These are phyloP conservation scores for Bradypus variegatus DNA, from an alignment of 2,797 vertebrate species.

Conservation along the genomic window DNA sequence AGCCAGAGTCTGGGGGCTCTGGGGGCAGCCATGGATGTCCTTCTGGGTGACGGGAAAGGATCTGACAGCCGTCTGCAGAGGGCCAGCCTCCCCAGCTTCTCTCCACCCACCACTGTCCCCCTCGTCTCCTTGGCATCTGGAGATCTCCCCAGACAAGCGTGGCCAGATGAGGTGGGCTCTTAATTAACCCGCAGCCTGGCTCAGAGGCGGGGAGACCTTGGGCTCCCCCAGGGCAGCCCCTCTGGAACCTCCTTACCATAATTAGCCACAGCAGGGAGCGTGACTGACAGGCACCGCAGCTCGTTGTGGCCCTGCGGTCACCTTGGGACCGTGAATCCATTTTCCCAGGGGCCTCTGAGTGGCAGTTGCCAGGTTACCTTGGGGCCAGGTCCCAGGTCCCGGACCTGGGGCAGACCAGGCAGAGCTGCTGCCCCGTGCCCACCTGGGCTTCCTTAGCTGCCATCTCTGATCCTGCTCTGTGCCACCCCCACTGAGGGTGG, in stretches of 20 bases:
- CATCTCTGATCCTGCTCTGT: too few species aligned
- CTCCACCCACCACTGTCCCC: background rate
- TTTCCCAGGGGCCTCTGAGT: background rate
- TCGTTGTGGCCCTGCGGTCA: constrained; percentile 21
- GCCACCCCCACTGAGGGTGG: too few species aligned
- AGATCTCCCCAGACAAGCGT: constrained; percentile 45
- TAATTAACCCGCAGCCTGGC: constrained; percentile 32
- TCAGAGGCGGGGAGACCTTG: background rate
- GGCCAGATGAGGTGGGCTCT: constrained; percentile 18
- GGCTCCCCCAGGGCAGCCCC: too few species aligned
- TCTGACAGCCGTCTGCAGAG: background rate
- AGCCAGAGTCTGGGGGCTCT: background rate
- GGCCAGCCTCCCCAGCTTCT: background rate
- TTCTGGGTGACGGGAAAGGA: background rate
- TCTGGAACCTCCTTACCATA: accelerated
- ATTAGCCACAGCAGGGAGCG: background rate
- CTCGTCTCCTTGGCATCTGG: background rate
- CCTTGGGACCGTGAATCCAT: constrained; percentile 37
- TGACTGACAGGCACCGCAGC: background rate
- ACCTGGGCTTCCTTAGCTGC: background rate
- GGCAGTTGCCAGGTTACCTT: background rate
- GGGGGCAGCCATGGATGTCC: accelerated
- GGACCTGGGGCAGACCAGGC: too few species aligned
- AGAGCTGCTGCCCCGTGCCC: background rate
- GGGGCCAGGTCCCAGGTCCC: background rate